phyloP scores from a whole-genome alignment of 2,888 invertebrate genomes.

The Lasius platythorax region DNA sequence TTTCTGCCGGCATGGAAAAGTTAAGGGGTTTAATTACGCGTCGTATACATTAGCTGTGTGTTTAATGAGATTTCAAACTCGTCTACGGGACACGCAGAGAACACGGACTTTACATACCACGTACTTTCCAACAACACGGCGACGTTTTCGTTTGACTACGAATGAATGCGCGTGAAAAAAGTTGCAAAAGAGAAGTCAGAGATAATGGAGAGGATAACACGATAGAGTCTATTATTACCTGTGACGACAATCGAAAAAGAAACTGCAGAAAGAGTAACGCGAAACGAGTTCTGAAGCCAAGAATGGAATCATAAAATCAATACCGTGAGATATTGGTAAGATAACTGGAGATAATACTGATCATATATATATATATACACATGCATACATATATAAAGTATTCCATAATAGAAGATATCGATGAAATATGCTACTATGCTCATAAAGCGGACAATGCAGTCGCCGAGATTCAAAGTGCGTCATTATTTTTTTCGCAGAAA shows the following conservation, averaged over 20 bases:
- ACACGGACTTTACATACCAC: not conserved
- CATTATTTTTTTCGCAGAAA: conserved; percentile 20
- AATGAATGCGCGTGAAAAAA: not conserved
- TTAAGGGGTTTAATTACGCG: conserved; percentile 43
- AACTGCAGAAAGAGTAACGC: not conserved
- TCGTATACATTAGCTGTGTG: conserved; percentile 21
- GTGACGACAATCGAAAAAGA: conserved; percentile 1
- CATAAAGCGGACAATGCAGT: not conserved
- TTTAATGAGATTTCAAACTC: conserved; percentile 48
- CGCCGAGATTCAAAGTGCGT: not conserved
- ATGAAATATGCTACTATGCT: not conserved
- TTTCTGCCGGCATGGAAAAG: conserved; percentile 19
- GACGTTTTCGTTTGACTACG: conserved; percentile 7
- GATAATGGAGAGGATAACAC: not conserved
- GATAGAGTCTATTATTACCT: conserved; percentile 15
- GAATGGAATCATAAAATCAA: conserved; percentile 16
- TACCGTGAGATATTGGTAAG: conserved; percentile 1
- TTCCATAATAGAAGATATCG: not conserved
- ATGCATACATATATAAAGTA: not conserved
- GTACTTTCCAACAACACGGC: conserved; percentile 19
- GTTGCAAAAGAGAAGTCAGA: not conserved
- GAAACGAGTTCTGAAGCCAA: not conserved
- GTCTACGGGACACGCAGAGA: not conserved
- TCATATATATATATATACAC: not conserved
- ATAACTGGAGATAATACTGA: conserved; percentile 5